Evolutionary conservation across 2,888 invertebrate genomes (phyloP).

Genomic region (Eristalis tenax): DNA sequence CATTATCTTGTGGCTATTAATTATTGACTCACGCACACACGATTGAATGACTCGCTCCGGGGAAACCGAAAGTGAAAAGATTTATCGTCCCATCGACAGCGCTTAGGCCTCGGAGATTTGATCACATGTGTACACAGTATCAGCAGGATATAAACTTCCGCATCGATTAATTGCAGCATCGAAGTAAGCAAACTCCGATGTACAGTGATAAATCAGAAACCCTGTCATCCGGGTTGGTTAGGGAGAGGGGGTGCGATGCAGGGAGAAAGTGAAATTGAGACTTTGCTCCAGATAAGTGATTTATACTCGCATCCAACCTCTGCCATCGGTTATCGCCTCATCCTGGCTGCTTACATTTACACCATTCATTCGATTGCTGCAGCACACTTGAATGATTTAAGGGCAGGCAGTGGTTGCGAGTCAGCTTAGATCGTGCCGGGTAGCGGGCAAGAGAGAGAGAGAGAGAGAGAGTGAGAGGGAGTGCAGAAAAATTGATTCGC

Average conservation of each 20-base stretch:
- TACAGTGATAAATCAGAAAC: slow-evolving; percentile 56
- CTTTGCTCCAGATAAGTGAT: slow-evolving; percentile 67
- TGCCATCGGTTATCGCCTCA: slow-evolving; percentile 30
- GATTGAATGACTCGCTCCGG: neutral
- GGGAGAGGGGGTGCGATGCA: neutral
- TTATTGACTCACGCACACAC: slow-evolving; percentile 19
- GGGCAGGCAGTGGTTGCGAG: slow-evolving; percentile 13
- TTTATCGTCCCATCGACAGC: slow-evolving; percentile 26
- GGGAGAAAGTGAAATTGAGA: slow-evolving; percentile 58
- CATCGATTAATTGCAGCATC: slow-evolving; percentile 68
- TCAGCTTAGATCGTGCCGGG: neutral
- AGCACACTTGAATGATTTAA: slow-evolving; percentile 35
- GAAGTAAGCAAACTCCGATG: slow-evolving; percentile 59
- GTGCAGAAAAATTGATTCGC: slow-evolving; percentile 42
- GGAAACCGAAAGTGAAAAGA: slow-evolving; percentile 12
- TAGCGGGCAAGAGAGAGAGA: no score
- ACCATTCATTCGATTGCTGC: slow-evolving; percentile 46
- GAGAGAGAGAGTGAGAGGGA: neutral
- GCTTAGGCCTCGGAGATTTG: slow-evolving; percentile 17
- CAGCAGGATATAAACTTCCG: slow-evolving; percentile 41
- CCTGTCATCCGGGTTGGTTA: neutral
- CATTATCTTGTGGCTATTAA: slow-evolving; percentile 18
- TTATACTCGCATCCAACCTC: slow-evolving; percentile 54
- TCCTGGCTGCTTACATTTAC: neutral
- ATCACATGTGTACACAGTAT: slow-evolving; percentile 7